Conservation (phyloP, 2,797 vertebrate genomes). For the Natrix natrix region DNA sequence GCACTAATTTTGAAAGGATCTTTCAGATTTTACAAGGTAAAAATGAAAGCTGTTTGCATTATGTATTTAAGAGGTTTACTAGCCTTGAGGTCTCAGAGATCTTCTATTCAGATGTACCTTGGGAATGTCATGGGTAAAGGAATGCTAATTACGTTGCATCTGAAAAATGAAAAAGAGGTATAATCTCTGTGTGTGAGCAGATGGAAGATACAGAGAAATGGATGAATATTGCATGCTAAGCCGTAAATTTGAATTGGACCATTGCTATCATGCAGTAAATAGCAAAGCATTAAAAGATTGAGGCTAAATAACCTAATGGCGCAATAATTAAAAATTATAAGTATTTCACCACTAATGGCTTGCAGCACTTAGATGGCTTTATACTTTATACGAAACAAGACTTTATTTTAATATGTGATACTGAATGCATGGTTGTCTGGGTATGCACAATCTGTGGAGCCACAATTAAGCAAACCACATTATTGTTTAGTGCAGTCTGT, state of each 20-base stretch:
- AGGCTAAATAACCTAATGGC: background rate
- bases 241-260: background rate
- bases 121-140: background rate
- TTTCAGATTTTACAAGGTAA: background rate
- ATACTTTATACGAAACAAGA: background rate
- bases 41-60: conserved; percentile 14
- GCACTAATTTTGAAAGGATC: background rate
- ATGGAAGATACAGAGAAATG: background rate
- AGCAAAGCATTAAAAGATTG: background rate
- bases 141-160: background rate
- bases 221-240: background rate
- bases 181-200: background rate
- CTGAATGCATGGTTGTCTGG: background rate
- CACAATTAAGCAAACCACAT: background rate
- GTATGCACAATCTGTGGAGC: background rate
- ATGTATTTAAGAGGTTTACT: background rate
- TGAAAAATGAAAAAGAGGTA: background rate
- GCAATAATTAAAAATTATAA: background rate
- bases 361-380: background rate
- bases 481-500: background rate
- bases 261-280: background rate
- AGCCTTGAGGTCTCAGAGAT: background rate
- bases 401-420: background rate
- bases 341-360: background rate
- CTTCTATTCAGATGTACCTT: background rate